Base-by-base conservation (phyloP, 2,113 vertebrate species). In the Oreotrochilus melanogaster region DNA sequence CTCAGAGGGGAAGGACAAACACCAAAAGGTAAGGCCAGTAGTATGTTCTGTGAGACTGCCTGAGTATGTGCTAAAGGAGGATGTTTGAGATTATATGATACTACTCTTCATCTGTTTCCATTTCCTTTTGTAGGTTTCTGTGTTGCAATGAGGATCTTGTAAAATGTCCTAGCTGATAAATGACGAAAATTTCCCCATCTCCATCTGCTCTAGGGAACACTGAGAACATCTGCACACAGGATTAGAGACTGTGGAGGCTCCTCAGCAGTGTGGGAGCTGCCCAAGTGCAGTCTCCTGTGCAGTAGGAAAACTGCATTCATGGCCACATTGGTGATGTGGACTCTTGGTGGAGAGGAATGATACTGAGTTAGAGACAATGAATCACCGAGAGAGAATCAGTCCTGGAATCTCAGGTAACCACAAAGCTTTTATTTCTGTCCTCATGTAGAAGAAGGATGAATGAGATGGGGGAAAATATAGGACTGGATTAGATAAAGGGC, bases 331-430 rank as follows among this genome's bases (percentile, higher is more conserved):
- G 10, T 50, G 33, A 56, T 0, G 0, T 12, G 15, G 21, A 31
- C 28, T 45, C 23, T 14, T 28, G 43, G 30, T 43, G 82, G 42
- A 65, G 51, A 72, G 67, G 48, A 88, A 43, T 39, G 57, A 76
- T 60, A 6, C 31, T 10, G 14, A 24, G 37, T 7, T 7, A 39
- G 47, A 48, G 43, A 89, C 2, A 37, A 94, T 92, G 92, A 48
- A 67, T 33, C 3, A 0, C 18, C 47, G 0, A 48, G 30, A 7
- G 13, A 71, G 47, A 30, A 43, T 17, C 89, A 67, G 42, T 48
- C 13, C 73, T 53, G 72, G 72, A 79, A 28, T 25, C 43, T 42
- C 92, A 95, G 89, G 94, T 95, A 92, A 95, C 28, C 35, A 42
- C 17, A 19, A 57, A 71, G 7, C 60, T 27, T 82, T 81, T 30